Conservation (phyloP, 2,888 invertebrate genomes). For the Dendrolimus pini region DNA sequence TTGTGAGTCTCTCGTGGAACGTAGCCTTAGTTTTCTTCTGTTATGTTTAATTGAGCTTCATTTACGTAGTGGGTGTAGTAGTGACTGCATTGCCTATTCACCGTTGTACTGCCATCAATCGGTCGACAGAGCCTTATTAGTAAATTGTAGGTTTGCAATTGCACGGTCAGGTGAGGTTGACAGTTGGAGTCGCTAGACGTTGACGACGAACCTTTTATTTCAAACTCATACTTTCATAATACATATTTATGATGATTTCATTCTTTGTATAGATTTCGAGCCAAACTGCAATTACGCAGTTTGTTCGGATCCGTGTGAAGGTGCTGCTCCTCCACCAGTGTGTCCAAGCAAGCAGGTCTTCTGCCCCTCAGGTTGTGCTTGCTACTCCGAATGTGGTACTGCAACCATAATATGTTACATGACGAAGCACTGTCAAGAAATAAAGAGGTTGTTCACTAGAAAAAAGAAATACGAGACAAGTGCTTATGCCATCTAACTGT, state of each 20-base stretch:
- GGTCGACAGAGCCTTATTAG: too few species aligned
- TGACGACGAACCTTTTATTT: too few species aligned
- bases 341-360: slow-evolving; percentile 29
- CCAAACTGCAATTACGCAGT: slow-evolving; percentile 22
- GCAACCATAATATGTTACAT: slow-evolving; percentile 24
- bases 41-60: too few species aligned
- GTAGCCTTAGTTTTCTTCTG: too few species aligned
- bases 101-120: too few species aligned
- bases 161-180: too few species aligned
- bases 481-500: background rate
- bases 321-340: slow-evolving; percentile 23
- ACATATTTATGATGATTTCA: background rate
- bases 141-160: too few species aligned
- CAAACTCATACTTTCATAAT: too few species aligned
- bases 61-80: too few species aligned
- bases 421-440: slow-evolving; percentile 23
- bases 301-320: slow-evolving; percentile 30
- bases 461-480: slow-evolving; percentile 1
- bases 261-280: slow-evolving; percentile 2
- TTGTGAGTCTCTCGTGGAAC: too few species aligned
- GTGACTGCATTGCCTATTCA: too few species aligned
- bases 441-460: slow-evolving; percentile 14
- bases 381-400: slow-evolving; percentile 25
- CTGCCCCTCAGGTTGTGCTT: slow-evolving; percentile 32
- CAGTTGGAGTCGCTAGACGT: too few species aligned